phyloP scores from a whole-genome alignment of 2,888 invertebrate genomes.

The Cantharis flavilabris region DNA sequence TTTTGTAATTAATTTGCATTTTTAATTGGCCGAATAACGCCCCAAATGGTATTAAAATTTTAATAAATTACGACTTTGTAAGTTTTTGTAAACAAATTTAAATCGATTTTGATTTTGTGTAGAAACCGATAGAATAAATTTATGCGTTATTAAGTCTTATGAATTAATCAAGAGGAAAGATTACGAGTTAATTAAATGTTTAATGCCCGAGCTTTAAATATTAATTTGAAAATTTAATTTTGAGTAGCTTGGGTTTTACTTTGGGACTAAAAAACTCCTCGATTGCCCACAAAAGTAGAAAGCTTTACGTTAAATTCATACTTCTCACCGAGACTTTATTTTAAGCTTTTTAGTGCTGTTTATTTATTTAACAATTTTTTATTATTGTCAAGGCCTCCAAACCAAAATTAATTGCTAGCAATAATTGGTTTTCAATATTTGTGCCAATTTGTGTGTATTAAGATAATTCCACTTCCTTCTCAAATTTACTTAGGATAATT shows the following conservation, averaged over 20 bases:
- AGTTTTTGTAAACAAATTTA: slow-evolving; percentile 1
- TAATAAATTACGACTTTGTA: not conserved
- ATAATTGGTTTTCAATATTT: not conserved
- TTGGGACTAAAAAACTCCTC: not conserved
- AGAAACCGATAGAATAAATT: slow-evolving; percentile 2
- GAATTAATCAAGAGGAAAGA: not conserved
- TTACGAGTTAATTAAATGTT: slow-evolving; percentile 1
- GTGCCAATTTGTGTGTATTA: not conserved
- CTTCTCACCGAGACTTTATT: no score
- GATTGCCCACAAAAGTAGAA: not conserved
- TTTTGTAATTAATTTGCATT: not conserved
- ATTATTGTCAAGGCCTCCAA: not conserved
- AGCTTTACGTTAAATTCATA: not conserved
- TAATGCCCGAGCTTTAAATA: not conserved
- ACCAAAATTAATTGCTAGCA: not conserved
- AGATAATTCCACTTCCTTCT: not conserved
- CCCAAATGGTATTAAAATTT: not conserved
- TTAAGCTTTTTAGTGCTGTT: not conserved
- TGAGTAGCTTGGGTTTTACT: not conserved
- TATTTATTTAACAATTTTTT: not conserved
- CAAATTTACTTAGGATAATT: not conserved
- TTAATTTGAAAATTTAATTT: not conserved
- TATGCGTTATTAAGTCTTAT: not conserved
- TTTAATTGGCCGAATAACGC: not conserved
- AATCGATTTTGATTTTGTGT: not conserved